These are phyloP conservation scores for Brachymystax lenok DNA, from an alignment of 2,797 vertebrate genomes.

Conservation along the genomic window DNA sequence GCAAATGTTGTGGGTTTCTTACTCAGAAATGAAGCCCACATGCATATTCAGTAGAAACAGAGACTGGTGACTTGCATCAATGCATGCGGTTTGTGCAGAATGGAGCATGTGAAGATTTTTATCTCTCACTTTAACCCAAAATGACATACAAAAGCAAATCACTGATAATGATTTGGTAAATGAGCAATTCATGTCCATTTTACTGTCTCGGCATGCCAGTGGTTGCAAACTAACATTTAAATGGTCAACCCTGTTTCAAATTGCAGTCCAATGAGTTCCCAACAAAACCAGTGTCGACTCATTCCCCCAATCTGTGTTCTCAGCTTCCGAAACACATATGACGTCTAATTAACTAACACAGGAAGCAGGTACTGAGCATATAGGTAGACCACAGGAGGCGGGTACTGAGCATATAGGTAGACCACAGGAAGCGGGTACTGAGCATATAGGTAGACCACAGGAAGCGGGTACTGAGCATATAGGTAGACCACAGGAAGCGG, in stretches of 20 bases:
- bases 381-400: background rate
- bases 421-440: too few relatives aligned
- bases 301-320: background rate
- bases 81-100: background rate
- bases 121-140: background rate
- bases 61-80: background rate
- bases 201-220: background rate
- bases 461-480: too few relatives aligned
- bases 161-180: background rate
- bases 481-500: too few relatives aligned
- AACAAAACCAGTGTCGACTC: background rate
- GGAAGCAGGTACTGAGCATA: background rate
- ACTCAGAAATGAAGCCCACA: background rate
- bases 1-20: background rate
- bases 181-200: background rate
- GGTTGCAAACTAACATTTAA: background rate
- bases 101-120: background rate
- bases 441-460: too few relatives aligned
- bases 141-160: background rate
- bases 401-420: too few relatives aligned
- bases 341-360: background rate
- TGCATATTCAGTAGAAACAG: background rate
- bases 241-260: background rate
- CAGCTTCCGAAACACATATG: background rate
- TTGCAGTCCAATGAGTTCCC: background rate